Base-by-base conservation (phyloP, 2,113 vertebrate genomes). In the Lathamus discolor region DNA sequence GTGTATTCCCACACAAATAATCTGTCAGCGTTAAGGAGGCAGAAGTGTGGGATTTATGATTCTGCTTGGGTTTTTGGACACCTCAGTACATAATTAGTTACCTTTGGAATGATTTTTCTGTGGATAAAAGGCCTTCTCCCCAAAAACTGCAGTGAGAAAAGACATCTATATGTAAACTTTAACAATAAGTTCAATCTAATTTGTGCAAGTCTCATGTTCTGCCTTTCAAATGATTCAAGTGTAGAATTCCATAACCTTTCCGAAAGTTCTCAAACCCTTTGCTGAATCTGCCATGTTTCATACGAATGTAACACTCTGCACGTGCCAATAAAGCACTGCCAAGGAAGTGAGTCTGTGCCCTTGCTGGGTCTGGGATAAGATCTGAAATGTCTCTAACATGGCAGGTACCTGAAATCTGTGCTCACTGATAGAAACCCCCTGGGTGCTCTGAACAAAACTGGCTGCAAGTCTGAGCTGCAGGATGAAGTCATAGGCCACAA, bases 381-480 rank as follows among this genome's bases (percentile, higher is more conserved):
- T 20, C 33, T 11, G 7, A 51, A 25, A 41, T 63, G 23, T 67
- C 72, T 83, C 63, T 86, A 59, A 18, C 46, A 4, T 9, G 35
- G 68, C 88, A 90, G 85, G 72, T 78, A 70, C 73, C 93, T 93
- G 90, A 73, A 86, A 59, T 64, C 75, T 88, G 74, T 1, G 2
- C 41, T 66, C 1, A 2, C 41, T 74, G 59, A 28, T 63, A 75
- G 2, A 84, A 83, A 93, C 51, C 61, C 76, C 52, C 69, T 33
- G 70, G 55, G 83, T 78, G 93, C 86, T 92, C 43, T 67, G 37
- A 90, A 90, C 76, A 94, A 75, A 92, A 48, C 61, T 84, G 88
- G 68, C 79, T 27, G 24, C 3, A 9, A 83, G 55, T 74, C 49
- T 55, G 83, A 88, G 88, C 14, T 43, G 75, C 61, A 10, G 64